Percentiles rank a stretch among this genome's conserved stretches.
Conservation (phyloP, 2,113 vertebrate species). For the Stercorarius parasiticus region DNA sequence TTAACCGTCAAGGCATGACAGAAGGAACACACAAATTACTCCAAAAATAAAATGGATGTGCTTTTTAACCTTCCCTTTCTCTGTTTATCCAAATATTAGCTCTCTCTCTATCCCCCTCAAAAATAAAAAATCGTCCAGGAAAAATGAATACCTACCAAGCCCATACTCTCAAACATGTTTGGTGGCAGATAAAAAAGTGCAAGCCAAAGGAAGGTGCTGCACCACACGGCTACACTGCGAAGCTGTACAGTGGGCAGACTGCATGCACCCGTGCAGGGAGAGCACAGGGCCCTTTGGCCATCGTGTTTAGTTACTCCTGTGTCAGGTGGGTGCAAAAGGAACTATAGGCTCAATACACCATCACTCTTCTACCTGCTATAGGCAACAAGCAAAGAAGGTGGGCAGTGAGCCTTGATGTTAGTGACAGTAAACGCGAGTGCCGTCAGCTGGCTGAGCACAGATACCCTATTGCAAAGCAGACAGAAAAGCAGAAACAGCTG, state of each 20-base stretch:
- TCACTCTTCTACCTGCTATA: background rate
- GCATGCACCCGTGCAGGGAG: background rate
- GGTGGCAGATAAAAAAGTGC: background rate
- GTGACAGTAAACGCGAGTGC: fast-evolving
- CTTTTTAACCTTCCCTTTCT: background rate
- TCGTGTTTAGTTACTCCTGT: fast-evolving
- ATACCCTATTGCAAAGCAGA: background rate
- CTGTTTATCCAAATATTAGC: background rate
- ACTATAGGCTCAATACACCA: fast-evolving
- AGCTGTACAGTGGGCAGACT: background rate
- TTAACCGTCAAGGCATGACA: background rate
- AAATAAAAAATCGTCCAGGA: background rate
- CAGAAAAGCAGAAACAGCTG: background rate
- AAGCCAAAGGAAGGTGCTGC: background rate
- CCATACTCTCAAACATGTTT: background rate
- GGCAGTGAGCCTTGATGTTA: background rate
- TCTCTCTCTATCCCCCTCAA: background rate
- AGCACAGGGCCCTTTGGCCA: background rate
- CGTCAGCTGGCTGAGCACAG: background rate
- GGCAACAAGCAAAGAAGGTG: background rate
- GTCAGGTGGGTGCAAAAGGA: background rate
- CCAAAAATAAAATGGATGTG: background rate
- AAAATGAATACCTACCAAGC: background rate
- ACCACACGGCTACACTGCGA: background rate
- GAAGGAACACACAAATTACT: background rate